A percentile compares a stretch with the other conserved stretches of the same genome.
These are phyloP conservation scores for Apamea sordens DNA, from an alignment of 2,888 invertebrate genomes.

Conservation along the genomic window DNA sequence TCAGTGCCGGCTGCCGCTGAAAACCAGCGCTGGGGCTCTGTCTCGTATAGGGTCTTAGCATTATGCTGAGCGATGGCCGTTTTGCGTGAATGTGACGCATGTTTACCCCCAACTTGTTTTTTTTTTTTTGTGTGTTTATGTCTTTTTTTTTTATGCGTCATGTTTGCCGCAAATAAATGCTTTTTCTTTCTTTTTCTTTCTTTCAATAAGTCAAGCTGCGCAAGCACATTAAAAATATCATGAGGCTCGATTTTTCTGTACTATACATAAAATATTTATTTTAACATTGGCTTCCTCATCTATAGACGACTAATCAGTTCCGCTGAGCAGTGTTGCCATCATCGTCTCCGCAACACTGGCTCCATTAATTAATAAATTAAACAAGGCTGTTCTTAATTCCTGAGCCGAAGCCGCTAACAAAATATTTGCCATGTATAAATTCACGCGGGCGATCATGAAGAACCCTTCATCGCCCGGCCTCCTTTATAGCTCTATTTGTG, in stretches of 20 bases:
- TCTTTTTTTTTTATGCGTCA: too few species aligned
- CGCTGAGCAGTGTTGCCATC: slow-evolving; percentile 70
- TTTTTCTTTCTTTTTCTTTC: too few species aligned
- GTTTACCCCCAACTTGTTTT: too few species aligned
- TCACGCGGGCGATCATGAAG: slow-evolving; percentile 88
- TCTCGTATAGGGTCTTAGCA: too few species aligned
- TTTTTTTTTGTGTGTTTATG: too few species aligned
- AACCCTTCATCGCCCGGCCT: slow-evolving; percentile 89
- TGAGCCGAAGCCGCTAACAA: slow-evolving; percentile 84
- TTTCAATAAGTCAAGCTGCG: background rate
- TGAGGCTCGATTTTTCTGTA: background rate
- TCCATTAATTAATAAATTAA: slow-evolving; percentile 90
- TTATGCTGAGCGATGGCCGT: too few species aligned
- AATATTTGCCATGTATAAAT: slow-evolving; percentile 90
- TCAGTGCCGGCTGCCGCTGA: too few species aligned
- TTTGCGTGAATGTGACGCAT: too few species aligned
- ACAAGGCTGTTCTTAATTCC: slow-evolving; percentile 87
- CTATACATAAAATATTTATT: background rate
- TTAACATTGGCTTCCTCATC: slow-evolving; percentile 2
- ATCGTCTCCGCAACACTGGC: slow-evolving; percentile 83
- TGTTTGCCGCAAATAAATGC: too few species aligned
- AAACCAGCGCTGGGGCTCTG: too few species aligned
- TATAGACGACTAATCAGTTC: slow-evolving; percentile 71
- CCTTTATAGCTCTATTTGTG: slow-evolving; percentile 93
- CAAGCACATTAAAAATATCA: background rate